Base-by-base conservation (phyloP, 2,113 vertebrate species). In the Tetrax tetrax region DNA sequence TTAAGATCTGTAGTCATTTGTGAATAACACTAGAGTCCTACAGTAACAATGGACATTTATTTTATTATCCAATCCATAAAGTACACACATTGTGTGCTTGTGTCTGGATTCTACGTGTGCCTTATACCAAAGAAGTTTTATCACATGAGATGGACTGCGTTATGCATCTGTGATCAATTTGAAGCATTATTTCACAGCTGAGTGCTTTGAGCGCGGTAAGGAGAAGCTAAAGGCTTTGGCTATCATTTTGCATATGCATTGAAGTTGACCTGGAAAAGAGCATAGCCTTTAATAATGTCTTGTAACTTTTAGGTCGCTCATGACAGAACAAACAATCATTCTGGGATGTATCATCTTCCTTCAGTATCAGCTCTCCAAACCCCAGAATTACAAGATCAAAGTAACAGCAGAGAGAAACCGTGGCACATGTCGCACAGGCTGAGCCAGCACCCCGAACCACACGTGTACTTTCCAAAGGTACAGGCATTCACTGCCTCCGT, bases 131-230 rank as follows among this genome's bases (percentile, higher is more conserved):
- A 78, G 72, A 68, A 86, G 48, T 88, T 97, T 79, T 47, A 61
- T 41, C 87, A 89, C 84, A 84, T 90, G 81, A 68, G 28, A 61
- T 96, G 80, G 89, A 80, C 64, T 72, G 31, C 83, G 65, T 74
- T 75, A 89, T 11, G 75, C 83, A 93, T 93, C 93, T 87, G 68
- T 83, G 91, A 90, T 88, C 65, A 87, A 64, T 59, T 93, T 63
- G 22, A 95, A 72, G 57, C 87, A 89, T 89, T 90, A 96, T 97
- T 97, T 97, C 93, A 97, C 74, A 95, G 65, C 71, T 85, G 90
- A 94, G 45, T 90, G 95, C 87, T 77, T 80, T 96, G 83, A 91
- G 74, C 86, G 82, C 84, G 93, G 71, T 66, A 82, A 94, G 90
- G 79, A 91, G 94, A 96, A 96, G 65, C 61, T 93, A 61, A 96